A percentile compares a stretch with the other conserved stretches of the same genome.
phyloP scores from a whole-genome alignment of 2,888 invertebrate genomes.

The Malachius bipustulatus region DNA sequence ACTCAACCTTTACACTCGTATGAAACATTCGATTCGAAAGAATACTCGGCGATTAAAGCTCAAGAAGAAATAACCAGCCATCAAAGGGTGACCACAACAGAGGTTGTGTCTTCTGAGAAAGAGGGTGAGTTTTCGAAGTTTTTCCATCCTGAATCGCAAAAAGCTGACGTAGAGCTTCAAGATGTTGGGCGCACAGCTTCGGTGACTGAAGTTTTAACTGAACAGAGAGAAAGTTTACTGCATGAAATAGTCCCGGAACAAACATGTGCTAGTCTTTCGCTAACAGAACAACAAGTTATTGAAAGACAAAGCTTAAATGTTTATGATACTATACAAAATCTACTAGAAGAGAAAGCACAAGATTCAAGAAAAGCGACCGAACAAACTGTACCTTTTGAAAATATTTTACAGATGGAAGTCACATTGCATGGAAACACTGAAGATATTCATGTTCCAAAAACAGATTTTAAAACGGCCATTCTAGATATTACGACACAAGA shows the following conservation, averaged over 20 bases:
- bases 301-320: constrained; percentile 12
- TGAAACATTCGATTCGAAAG: background rate
- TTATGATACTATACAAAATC: constrained; percentile 25
- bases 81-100: constrained; percentile 14
- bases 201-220: constrained; percentile 31
- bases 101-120: constrained; percentile 23
- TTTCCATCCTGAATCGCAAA: constrained; percentile 25
- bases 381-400: constrained; percentile 35
- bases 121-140: constrained; percentile 23
- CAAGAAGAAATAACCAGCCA: constrained; percentile 11
- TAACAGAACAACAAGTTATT: constrained; percentile 1
- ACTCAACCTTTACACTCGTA: background rate
- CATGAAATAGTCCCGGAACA: constrained; percentile 11
- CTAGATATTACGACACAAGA: constrained; percentile 29
- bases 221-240: constrained; percentile 32
- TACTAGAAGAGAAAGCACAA: constrained; percentile 18
- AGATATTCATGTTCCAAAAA: constrained; percentile 22
- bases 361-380: constrained; percentile 27
- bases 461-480: constrained; percentile 27
- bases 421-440: constrained; percentile 18
- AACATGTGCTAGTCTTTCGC: constrained; percentile 7
- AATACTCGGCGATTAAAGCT: background rate
- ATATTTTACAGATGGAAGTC: constrained; percentile 30
- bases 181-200: constrained; percentile 24
- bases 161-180: constrained; percentile 29